Conservation (phyloP, 2,113 vertebrate genomes). For the Chauna torquata region DNA sequence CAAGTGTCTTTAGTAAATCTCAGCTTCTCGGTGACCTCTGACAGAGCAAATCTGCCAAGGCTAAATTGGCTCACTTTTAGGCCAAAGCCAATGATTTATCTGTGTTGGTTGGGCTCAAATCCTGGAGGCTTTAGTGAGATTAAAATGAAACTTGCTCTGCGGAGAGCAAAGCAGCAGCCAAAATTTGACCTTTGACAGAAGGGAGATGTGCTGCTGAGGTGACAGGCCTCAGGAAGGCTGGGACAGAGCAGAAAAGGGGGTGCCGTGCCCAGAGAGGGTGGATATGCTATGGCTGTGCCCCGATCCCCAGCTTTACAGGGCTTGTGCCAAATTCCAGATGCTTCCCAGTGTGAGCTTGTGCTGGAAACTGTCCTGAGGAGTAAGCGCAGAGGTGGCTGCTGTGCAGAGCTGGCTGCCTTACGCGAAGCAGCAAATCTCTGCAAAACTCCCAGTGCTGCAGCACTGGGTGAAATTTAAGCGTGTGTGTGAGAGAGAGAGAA, state of each 20-base stretch:
- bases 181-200: neutral
- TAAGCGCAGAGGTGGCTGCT: neutral
- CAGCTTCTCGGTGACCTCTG: conserved; percentile 41
- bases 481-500: neutral
- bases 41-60: neutral
- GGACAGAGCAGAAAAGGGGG: neutral
- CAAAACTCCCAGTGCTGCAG: neutral
- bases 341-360: fast-evolving
- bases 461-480: neutral
- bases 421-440: neutral
- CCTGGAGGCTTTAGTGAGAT: conserved; percentile 28
- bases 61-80: conserved; percentile 40
- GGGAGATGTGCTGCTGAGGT: neutral
- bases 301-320: neutral
- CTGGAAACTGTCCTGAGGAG: neutral
- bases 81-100: conserved; percentile 47
- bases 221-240: neutral
- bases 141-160: conserved; percentile 9
- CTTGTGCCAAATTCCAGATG: neutral
- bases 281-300: fast-evolving
- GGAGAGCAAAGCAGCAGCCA: neutral
- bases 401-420: neutral
- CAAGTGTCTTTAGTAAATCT: conserved; percentile 39
- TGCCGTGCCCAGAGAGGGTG: neutral
- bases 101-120: conserved; percentile 14